Base-by-base conservation (phyloP, 2,888 invertebrate species). In the Antheraea yamamai region DNA sequence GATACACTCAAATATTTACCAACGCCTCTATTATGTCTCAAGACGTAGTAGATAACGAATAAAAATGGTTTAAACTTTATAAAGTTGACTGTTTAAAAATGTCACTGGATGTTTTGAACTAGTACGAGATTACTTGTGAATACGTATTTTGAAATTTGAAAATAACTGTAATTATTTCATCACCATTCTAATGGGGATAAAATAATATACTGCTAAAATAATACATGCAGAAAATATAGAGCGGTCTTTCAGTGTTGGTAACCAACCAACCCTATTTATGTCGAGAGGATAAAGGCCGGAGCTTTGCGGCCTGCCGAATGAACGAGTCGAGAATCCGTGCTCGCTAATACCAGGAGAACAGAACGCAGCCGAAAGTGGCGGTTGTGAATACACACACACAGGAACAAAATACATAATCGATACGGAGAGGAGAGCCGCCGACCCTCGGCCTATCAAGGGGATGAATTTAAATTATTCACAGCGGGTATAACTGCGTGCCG, bases 401-500 rank as follows among this genome's bases (percentile, higher is more conserved):
- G 78, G 81, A 83, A 85, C 83, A 83, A 82, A 83, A 84, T 85
- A 85, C 84, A 79, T 86, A 91, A 93, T 93, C 92, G 90, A 93
- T 93, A 91, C 88, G 85, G 39, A 70, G 70, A n/a, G 39, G 70
- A 20, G 76, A 78, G 64, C 52, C 83, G 83, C 89, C 88, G 79
- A 90, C 90, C 89, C 84, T 83, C 84, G 81, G 81, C 85, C 87
- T 88, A 85, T 86, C 85, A 87, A 89, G 91, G 94, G 93, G 93
- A 93, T 94, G 92, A 92, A 93, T 94, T 94, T 94, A 94, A 95
- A 95, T 95, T 93, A 94, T 95, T 94, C 94, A 93, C 92, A 93
- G 91, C 92, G 91, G 91, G 93, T 91, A 93, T 91, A 91, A 92
- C 92, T 93, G 92, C 90, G 92, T 91, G 90, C 92, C 93, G 93